phyloP scores from a whole-genome alignment of 2,113 vertebrate species.

The Colinus virginianus region DNA sequence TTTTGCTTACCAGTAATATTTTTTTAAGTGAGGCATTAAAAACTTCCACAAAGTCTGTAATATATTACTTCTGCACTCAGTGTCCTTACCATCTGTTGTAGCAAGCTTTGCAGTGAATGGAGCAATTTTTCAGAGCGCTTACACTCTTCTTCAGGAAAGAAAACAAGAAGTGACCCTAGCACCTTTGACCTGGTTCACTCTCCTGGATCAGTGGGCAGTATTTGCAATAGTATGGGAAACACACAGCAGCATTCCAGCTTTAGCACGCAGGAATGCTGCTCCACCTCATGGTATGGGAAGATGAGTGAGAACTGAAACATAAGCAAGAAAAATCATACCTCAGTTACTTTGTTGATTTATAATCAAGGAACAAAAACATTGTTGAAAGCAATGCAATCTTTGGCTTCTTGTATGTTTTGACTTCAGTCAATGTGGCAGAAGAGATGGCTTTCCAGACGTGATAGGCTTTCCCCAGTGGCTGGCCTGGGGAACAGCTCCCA shows the following conservation, averaged over 20 bases:
- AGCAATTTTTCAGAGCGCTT: slow-evolving; percentile 30
- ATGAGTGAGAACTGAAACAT: slow-evolving; percentile 26
- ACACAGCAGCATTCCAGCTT: slow-evolving; percentile 45
- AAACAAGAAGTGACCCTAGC: slow-evolving; percentile 44
- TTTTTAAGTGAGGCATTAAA: background rate
- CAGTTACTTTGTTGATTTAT: background rate
- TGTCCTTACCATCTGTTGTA: background rate
- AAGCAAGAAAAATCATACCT: background rate
- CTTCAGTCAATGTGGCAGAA: background rate
- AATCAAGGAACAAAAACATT: background rate
- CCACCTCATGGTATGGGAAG: background rate
- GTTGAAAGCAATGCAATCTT: background rate
- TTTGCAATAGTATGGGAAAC: slow-evolving; percentile 48
- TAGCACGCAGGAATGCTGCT: slow-evolving; percentile 49
- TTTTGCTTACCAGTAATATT: background rate
- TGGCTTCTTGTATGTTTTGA: background rate
- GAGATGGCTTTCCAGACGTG: background rate
- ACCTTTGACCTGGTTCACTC: slow-evolving; percentile 50
- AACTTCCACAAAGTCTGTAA: background rate
- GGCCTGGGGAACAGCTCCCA: background rate
- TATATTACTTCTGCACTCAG: background rate
- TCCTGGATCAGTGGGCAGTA: slow-evolving; percentile 52
- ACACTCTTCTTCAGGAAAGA: slow-evolving; percentile 37
- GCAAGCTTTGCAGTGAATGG: background rate
- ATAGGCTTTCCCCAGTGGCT: background rate